phyloP scores from a whole-genome alignment of 2,888 invertebrate genomes.

The Lordiphosa andalusiaca region DNA sequence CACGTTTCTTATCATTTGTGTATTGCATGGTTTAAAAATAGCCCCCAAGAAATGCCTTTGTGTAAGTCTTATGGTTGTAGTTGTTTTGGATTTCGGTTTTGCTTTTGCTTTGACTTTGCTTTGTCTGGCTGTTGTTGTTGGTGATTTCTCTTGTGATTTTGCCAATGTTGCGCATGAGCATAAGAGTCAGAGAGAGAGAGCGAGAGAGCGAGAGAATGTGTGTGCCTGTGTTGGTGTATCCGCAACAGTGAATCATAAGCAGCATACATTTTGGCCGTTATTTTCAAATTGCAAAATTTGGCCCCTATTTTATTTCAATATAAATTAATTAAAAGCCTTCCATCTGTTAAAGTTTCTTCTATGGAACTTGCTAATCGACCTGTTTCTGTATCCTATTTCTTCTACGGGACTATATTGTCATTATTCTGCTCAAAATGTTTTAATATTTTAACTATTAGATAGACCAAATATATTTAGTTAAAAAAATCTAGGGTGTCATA shows the following conservation, averaged over 20 bases:
- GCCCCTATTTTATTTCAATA: no score
- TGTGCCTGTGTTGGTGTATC: slow-evolving; percentile 7
- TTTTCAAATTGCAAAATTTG: neutral
- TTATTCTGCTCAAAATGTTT: no score
- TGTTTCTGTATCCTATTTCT: no score
- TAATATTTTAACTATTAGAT: no score
- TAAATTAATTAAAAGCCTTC: no score
- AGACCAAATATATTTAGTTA: no score
- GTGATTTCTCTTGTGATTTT: slow-evolving; percentile 28
- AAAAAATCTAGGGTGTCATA: no score
- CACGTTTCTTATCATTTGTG: slow-evolving; percentile 51
- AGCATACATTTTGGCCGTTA: slow-evolving; percentile 4
- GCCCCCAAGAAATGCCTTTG: slow-evolving; percentile 36
- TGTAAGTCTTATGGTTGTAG: slow-evolving; percentile 28
- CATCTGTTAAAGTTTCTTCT: no score
- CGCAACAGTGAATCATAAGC: neutral
- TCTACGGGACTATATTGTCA: no score
- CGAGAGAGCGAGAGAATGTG: slow-evolving; percentile 5
- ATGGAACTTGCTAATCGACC: no score
- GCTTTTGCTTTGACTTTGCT: neutral
- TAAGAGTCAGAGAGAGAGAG: slow-evolving; percentile 18
- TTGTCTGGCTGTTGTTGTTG: slow-evolving; percentile 12
- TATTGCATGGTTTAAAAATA: slow-evolving; percentile 52
- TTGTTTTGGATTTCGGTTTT: slow-evolving; percentile 12
- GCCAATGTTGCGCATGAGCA: slow-evolving; percentile 59